Base-by-base conservation (phyloP, 2,888 invertebrate genomes). In the Sericinus montela region DNA sequence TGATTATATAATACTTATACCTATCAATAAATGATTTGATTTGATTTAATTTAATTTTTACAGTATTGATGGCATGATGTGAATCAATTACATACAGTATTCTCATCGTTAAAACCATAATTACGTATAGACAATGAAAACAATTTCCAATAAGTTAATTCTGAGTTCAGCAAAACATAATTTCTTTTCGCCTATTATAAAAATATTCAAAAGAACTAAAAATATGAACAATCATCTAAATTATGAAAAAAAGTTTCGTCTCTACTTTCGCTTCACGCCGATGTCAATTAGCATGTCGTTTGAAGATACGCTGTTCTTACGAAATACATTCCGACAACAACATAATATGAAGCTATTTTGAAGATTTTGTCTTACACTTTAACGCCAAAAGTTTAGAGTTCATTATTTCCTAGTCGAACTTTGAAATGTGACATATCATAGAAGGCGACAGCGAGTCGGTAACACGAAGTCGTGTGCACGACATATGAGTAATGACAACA, bases 401-500 rank as follows among this genome's bases (percentile, higher is more conserved):
- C 57, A 69, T 62, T 78, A 66, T 80, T 56, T 60, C 59, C 44
- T 39, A 57, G 58, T 52, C 47, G 57, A 65, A 56, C 49, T 53
- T 40, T 63, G 60, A 69, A 67, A 72, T 78, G 69, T 69, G 72
- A 55, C 72, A 66, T 77, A 79, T 70, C 67, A 68, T 66, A 63
- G 65, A 62, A 61, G 62, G 62, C 65, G 67, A 73, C 62, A 63
- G 66, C 64, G 59, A 59, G 64, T 66, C 68, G 69, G 71, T 65
- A 73, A 72, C 72, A 76, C 72, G 74, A 73, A 80, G 81, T 80
- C 77, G 80, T 83, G 81, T 80, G 73, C 76, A 71, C 77, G 86
- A 83, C 84, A 82, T 71, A 86, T 86, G 86, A 88, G 82, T 87
- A 86, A 87, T 87, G 85, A 81, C 83, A 84, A 85, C 82, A 84